These are phyloP conservation scores for Acropora tenuis DNA, from an alignment of 64 coral and sea anemone genomes.

Conservation along the genomic window DNA sequence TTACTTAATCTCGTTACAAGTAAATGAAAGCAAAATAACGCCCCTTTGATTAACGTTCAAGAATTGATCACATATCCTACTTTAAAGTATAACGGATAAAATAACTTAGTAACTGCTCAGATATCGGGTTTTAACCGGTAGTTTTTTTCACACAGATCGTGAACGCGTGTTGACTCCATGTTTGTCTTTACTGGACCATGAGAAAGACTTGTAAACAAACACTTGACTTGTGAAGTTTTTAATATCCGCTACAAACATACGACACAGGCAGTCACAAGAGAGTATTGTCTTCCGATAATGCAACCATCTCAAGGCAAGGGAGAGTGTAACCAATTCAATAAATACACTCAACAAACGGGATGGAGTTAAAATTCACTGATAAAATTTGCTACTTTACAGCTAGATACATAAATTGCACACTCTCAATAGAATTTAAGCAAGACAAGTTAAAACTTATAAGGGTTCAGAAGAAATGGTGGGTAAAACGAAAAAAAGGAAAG, in stretches of 20 bases:
- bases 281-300: background rate
- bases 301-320: too few relatives aligned
- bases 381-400: slow-evolving; percentile 53
- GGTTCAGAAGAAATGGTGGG: background rate
- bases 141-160: background rate
- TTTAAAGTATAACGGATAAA: background rate
- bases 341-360: background rate
- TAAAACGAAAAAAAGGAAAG: background rate
- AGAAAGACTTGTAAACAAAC: slow-evolving; percentile 44
- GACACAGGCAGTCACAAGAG: background rate
- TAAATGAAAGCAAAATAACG: background rate
- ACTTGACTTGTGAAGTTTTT: slow-evolving; percentile 32
- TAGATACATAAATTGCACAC: slow-evolving; percentile 19
- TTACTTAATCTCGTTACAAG: slow-evolving; percentile 14
- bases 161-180: slow-evolving; percentile 10
- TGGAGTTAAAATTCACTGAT: slow-evolving; percentile 43
- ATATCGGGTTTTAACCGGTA: background rate
- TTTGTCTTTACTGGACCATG: slow-evolving; percentile 32
- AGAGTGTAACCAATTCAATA: background rate
- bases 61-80: background rate
- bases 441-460: background rate
- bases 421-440: background rate
- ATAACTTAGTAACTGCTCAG: background rate
- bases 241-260: slow-evolving; percentile 33
- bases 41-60: background rate